A percentile compares a stretch with the other conserved stretches of the same genome.
Conservation (phyloP, 2,888 invertebrate genomes). For the Apodemia hepburni region DNA sequence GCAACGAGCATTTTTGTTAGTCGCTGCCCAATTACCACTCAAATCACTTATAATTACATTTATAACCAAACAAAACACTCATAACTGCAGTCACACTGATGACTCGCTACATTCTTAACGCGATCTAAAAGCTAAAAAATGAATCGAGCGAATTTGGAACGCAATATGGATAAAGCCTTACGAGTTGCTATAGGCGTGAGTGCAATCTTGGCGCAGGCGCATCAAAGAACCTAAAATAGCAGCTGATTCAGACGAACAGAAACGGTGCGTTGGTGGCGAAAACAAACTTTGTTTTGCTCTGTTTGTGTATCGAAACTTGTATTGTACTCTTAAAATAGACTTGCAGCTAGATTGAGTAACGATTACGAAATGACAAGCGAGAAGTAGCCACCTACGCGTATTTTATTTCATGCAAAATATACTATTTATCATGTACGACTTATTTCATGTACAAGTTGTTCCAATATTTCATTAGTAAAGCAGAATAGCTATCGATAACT, state of each 20-base stretch:
- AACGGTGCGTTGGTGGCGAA: slow-evolving; percentile 44
- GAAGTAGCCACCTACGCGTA: not conserved
- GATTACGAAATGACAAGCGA: slow-evolving; percentile 19
- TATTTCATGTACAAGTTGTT: no score
- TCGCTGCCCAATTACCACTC: no score
- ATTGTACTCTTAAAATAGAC: slow-evolving; percentile 38
- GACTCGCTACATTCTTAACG: no score
- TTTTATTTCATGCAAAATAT: slow-evolving; percentile 8
- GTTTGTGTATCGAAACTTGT: slow-evolving; percentile 45
- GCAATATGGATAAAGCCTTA: not conserved
- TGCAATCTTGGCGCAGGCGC: slow-evolving; percentile 38
- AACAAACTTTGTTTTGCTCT: slow-evolving; percentile 49
- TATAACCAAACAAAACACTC: no score
- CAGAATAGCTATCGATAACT: no score
- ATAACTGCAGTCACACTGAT: no score
- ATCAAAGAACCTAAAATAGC: slow-evolving; percentile 59
- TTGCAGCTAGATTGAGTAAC: slow-evolving; percentile 31
- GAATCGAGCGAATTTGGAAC: no score
- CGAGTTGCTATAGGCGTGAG: slow-evolving; percentile 20
- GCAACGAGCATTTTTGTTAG: no score
- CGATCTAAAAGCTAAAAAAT: no score
- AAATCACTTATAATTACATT: no score
- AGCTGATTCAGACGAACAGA: slow-evolving; percentile 54
- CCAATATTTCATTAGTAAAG: no score
- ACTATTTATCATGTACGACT: no score